Percentiles rank a stretch among this genome's conserved stretches.
These are phyloP conservation scores for Cataglyphis livida DNA, from an alignment of 2,888 invertebrate genomes.

Conservation along the genomic window DNA sequence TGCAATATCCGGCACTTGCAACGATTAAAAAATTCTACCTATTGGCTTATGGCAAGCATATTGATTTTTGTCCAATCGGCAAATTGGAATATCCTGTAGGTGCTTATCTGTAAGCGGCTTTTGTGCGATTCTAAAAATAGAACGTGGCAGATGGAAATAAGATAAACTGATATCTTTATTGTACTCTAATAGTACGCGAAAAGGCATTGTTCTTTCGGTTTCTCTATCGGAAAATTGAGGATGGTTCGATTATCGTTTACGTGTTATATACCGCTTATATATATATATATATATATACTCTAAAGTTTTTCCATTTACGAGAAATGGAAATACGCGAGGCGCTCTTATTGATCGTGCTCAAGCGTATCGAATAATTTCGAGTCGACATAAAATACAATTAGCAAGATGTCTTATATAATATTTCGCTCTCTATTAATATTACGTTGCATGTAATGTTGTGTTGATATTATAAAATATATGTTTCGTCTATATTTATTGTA, in stretches of 20 bases:
- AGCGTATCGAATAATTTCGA: constrained; percentile 43
- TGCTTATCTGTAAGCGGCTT: constrained; percentile 50
- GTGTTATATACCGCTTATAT: constrained; percentile 19
- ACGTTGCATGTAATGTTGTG: neutral
- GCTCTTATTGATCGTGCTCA: constrained; percentile 40
- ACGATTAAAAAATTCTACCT: constrained; percentile 47
- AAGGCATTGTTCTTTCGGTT: constrained; percentile 28
- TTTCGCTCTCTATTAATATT: neutral
- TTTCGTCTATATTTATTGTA: neutral
- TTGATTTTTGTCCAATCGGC: constrained; percentile 46
- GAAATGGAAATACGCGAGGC: constrained; percentile 34
- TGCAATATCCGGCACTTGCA: constrained; percentile 31
- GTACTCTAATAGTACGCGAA: neutral
- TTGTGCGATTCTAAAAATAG: constrained; percentile 32
- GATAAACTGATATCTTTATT: constrained; percentile 48
- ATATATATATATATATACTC: constrained; percentile 1
- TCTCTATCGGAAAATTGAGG: constrained; percentile 41
- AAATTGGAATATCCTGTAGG: constrained; percentile 48
- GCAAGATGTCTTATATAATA: constrained; percentile 3
- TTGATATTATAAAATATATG: neutral
- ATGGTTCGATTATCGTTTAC: constrained; percentile 41
- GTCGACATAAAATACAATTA: constrained; percentile 21
- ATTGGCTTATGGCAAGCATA: constrained; percentile 33
- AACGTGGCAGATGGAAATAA: constrained; percentile 30
- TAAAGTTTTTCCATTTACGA: constrained; percentile 33